phyloP scores from a whole-genome alignment of 2,888 invertebrate species.

The Cryptocephalus moraei region DNA sequence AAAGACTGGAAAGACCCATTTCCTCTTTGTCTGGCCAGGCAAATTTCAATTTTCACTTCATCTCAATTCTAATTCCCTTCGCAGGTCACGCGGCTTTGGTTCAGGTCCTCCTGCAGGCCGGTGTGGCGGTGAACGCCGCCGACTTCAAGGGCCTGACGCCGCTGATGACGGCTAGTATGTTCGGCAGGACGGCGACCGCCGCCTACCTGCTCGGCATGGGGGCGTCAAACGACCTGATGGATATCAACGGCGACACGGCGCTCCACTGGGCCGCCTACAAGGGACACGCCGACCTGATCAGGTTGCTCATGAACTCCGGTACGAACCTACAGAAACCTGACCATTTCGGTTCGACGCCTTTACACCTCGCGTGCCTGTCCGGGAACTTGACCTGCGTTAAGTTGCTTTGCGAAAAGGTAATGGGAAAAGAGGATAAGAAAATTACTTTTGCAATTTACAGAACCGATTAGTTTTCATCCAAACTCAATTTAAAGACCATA shows the following conservation, averaged over 20 bases:
- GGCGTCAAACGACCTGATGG: constrained; percentile 73
- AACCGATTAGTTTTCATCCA: no score
- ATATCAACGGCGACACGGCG: constrained; percentile 88
- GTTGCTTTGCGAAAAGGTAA: constrained; percentile 76
- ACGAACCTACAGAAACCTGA: constrained; percentile 83
- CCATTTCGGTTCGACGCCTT: constrained; percentile 84
- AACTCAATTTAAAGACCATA: no score
- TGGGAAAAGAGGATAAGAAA: neutral
- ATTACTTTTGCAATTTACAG: no score
- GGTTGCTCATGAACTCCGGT: constrained; percentile 81
- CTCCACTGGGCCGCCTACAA: constrained; percentile 93
- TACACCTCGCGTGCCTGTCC: constrained; percentile 81
- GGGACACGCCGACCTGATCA: constrained; percentile 80
- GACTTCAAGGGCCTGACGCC: constrained; percentile 87
- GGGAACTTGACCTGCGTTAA: constrained; percentile 81
- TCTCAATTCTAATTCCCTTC: neutral
- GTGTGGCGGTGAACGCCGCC: constrained; percentile 80
- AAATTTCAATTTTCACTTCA: no score
- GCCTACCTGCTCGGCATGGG: constrained; percentile 86
- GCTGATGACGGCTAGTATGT: constrained; percentile 87
- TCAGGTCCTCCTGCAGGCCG: constrained; percentile 62
- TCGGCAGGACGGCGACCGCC: constrained; percentile 81
- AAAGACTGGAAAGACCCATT: no score
- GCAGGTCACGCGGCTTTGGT: constrained; percentile 74
- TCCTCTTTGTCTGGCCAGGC: no score